A percentile compares a stretch with the other conserved stretches of the same genome.
phyloP scores from a whole-genome alignment of 2,888 invertebrate genomes.

The Nipponacmea schrenckii region DNA sequence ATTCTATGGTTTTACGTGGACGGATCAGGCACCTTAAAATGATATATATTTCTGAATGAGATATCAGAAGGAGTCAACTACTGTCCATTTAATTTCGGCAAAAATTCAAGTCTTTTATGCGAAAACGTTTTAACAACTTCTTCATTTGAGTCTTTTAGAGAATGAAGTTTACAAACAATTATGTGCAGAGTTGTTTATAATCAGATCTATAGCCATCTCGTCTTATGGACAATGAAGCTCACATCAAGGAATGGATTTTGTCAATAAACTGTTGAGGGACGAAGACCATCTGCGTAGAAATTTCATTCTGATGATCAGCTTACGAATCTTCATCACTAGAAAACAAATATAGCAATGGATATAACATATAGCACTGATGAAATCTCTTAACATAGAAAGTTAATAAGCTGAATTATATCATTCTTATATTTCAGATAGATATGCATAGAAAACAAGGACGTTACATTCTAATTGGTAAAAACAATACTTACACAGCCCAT shows the following conservation, averaged over 20 bases:
- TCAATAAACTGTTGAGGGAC: constrained; percentile 33
- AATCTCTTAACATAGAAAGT: too few relatives aligned
- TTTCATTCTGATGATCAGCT: constrained; percentile 33
- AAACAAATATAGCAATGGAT: constrained; percentile 1
- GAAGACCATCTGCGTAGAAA: constrained; percentile 19
- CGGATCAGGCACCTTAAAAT: constrained; percentile 57
- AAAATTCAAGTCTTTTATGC: too few relatives aligned
- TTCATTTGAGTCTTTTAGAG: too few relatives aligned
- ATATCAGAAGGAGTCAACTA: background rate
- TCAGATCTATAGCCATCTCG: too few relatives aligned
- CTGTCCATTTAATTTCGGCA: too few relatives aligned
- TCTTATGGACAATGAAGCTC: constrained; percentile 27
- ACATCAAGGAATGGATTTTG: constrained; percentile 75
- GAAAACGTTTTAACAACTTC: too few relatives aligned
- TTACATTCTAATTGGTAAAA: background rate
- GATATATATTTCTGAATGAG: background rate
- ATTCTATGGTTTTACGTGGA: constrained; percentile 82
- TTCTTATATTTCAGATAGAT: background rate
- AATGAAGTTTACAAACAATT: too few relatives aligned
- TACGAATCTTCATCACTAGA: constrained; percentile 51
- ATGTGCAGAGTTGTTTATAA: too few relatives aligned
- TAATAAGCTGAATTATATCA: too few relatives aligned
- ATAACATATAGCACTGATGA: too few relatives aligned
- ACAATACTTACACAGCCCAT: constrained; percentile 85
- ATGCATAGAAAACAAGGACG: background rate